Conservation (phyloP, 2,113 vertebrate species). For the Zootoca vivipara region DNA sequence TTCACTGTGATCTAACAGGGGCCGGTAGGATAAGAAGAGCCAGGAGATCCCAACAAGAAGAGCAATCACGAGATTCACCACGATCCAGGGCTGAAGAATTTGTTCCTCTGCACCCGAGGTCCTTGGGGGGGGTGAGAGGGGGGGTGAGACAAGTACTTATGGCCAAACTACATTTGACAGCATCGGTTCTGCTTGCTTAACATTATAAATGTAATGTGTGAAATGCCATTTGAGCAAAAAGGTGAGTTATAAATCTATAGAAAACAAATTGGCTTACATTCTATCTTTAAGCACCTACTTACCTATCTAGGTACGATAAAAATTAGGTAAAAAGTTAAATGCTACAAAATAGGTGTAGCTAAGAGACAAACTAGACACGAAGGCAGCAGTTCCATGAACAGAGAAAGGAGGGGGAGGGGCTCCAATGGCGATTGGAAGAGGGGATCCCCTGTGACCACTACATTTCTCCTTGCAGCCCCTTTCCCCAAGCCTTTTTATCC, state of each 20-base stretch:
- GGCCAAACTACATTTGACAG: conserved; percentile 4
- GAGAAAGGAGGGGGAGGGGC: background rate
- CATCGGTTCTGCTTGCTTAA: background rate
- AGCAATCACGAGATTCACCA: conserved; percentile 91
- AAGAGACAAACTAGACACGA: background rate
- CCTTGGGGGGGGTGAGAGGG: conserved; percentile 71
- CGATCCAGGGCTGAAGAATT: conserved; percentile 89
- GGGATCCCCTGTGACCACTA: background rate
- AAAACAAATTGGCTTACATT: background rate
- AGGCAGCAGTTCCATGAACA: background rate
- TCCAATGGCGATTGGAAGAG: background rate
- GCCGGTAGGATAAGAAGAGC: conserved; percentile 86
- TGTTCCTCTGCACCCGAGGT: conserved; percentile 79
- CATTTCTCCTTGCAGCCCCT: background rate
- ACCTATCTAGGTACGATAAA: background rate
- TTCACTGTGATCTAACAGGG: conserved; percentile 89
- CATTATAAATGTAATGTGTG: background rate
- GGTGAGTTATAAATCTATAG: background rate
- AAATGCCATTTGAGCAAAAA: background rate
- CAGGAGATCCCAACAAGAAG: conserved; percentile 90
- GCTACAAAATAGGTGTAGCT: background rate
- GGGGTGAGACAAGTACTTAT: conserved; percentile 16
- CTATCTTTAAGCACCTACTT: background rate
- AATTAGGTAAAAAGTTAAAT: background rate
- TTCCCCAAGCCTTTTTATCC: background rate